These are phyloP conservation scores for Trisateles emortualis DNA, from an alignment of 2,888 invertebrate genomes.

Conservation along the genomic window DNA sequence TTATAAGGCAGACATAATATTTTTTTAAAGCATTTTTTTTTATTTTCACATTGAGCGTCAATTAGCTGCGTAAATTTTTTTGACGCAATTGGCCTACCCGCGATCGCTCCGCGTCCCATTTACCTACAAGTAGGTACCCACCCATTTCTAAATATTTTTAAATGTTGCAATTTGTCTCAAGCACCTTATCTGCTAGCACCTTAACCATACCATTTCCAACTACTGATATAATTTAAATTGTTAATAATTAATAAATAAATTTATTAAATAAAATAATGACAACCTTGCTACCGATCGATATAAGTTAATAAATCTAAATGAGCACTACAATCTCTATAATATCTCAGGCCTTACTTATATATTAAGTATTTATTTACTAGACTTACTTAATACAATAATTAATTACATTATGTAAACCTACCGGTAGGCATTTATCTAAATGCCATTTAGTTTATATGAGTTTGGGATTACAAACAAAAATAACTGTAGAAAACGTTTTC, in stretches of 20 bases:
- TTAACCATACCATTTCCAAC: no score
- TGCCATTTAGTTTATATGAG: constrained; percentile 35
- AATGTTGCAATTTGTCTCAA: neutral
- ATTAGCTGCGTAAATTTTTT: no score
- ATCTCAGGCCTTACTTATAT: constrained; percentile 35
- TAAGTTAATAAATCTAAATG: constrained; percentile 48
- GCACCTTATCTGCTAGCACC: neutral
- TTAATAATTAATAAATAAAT: no score
- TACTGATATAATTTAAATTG: no score
- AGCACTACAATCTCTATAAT: constrained; percentile 50
- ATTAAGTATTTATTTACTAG: constrained; percentile 33
- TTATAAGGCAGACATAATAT: no score
- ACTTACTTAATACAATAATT: constrained; percentile 30
- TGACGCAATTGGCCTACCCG: no score
- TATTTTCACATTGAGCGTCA: no score
- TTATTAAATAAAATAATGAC: no score
- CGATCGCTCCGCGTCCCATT: no score
- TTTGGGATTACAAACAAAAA: constrained; percentile 24
- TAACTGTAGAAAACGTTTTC: constrained; percentile 25
- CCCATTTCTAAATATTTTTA: no score
- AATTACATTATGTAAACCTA: constrained; percentile 24
- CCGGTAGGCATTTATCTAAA: constrained; percentile 37
- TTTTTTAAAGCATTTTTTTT: no score
- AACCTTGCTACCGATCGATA: constrained; percentile 31
- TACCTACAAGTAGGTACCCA: no score